Conservation (phyloP, 2,797 vertebrate species). For the Sebastes reedi region DNA sequence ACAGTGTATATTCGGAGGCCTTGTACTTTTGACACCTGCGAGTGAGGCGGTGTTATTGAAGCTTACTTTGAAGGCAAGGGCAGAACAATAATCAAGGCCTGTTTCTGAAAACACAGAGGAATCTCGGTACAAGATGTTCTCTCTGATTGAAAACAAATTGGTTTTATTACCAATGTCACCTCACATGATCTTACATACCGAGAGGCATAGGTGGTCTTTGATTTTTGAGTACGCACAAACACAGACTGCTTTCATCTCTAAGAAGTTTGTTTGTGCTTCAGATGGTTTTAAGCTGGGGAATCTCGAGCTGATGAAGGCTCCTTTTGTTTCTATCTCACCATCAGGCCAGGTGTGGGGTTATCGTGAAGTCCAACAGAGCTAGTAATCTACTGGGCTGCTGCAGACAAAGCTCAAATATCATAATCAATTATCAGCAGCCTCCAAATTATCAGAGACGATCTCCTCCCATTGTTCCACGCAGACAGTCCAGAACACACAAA, state of each 20-base stretch:
- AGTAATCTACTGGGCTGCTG: constrained; percentile 41
- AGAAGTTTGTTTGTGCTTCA: constrained; percentile 56
- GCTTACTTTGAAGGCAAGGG: constrained; percentile 75
- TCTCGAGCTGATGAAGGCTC: constrained; percentile 58
- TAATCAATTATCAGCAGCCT: constrained; percentile 61
- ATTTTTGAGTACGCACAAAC: constrained; percentile 58
- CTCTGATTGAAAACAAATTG: constrained; percentile 80
- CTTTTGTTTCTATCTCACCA: constrained; percentile 62
- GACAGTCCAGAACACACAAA: constrained; percentile 32
- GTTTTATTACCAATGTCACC: constrained; percentile 71
- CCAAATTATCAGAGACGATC: constrained; percentile 54
- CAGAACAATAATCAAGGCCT: constrained; percentile 77
- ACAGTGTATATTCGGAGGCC: constrained; percentile 66
- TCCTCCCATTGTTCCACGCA: constrained; percentile 36
- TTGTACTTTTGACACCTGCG: constrained; percentile 76
- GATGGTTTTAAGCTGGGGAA: constrained; percentile 50
- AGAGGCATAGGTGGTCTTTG: constrained; percentile 62
- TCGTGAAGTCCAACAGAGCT: constrained; percentile 38
- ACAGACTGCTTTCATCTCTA: constrained; percentile 64
- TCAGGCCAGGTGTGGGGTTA: constrained; percentile 65
- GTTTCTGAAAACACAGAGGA: constrained; percentile 63
- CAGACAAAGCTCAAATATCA: constrained; percentile 54
- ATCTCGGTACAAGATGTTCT: constrained; percentile 64
- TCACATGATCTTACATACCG: constrained; percentile 61
- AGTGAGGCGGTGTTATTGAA: constrained; percentile 71